phyloP scores from a whole-genome alignment of 2,113 vertebrate species.

The Gallinago media region DNA sequence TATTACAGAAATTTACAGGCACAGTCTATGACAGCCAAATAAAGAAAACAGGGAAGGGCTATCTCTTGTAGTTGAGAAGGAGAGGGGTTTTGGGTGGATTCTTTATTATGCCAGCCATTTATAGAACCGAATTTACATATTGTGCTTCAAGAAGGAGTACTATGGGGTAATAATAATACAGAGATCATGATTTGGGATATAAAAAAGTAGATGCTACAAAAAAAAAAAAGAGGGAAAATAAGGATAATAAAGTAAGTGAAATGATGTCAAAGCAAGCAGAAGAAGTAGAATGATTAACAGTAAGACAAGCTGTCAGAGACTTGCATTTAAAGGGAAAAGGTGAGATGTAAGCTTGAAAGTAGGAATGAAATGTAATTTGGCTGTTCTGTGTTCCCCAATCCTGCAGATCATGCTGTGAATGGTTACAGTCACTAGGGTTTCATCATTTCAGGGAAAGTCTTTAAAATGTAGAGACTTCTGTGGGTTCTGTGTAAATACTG shows the following conservation, averaged over 20 bases:
- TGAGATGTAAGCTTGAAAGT: neutral
- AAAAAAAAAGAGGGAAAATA: constrained; percentile 16
- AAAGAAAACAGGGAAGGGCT: neutral
- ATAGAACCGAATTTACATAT: neutral
- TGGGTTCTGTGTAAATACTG: neutral
- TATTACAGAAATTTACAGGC: neutral
- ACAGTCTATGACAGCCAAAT: neutral
- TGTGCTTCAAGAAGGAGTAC: neutral
- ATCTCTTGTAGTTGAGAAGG: neutral
- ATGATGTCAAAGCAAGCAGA: neutral
- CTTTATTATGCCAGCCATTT: neutral
- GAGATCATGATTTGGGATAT: neutral
- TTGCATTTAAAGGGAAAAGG: neutral
- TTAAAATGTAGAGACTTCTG: neutral
- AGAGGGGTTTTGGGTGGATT: neutral
- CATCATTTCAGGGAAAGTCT: neutral
- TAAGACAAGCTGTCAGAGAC: neutral
- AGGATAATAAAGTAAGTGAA: neutral
- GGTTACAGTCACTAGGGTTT: neutral
- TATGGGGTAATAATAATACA: neutral
- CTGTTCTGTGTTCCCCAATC: neutral
- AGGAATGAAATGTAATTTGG: neutral
- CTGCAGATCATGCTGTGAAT: neutral
- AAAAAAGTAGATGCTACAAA: neutral
- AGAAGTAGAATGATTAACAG: neutral